phyloP scores from a whole-genome alignment of 2,888 invertebrate species.

The Noctua comes region DNA sequence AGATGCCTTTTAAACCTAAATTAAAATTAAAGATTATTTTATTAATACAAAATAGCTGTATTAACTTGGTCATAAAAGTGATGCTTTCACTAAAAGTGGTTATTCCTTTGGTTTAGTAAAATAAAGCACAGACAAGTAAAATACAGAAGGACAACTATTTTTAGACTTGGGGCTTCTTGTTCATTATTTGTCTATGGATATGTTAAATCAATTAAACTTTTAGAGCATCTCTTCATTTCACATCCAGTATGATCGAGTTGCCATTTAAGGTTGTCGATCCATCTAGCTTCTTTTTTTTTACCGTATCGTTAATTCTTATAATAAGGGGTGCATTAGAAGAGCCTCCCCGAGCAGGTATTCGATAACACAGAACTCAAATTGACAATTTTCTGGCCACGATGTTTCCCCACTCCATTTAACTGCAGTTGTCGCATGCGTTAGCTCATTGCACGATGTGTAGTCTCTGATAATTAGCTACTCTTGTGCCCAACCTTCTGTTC shows the following conservation, averaged over 20 bases:
- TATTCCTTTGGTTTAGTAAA: constrained; percentile 65
- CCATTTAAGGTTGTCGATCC: not conserved
- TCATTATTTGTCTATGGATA: not conserved
- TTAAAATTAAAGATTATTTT: constrained; percentile 18
- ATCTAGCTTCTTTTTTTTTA: not conserved
- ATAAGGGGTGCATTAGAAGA: not conserved
- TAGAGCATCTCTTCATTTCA: too few relatives aligned
- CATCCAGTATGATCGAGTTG: too few relatives aligned
- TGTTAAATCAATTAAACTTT: not conserved
- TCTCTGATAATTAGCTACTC: not conserved
- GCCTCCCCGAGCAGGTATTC: not conserved
- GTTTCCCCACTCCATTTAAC: not conserved
- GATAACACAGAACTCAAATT: not conserved
- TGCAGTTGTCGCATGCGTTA: not conserved
- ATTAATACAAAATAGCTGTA: constrained; percentile 26
- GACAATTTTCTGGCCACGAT: not conserved
- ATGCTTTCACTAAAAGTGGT: constrained; percentile 59
- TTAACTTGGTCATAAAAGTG: constrained; percentile 55
- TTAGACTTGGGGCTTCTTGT: not conserved
- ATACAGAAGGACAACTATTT: constrained; percentile 21
- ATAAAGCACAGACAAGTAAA: constrained; percentile 30
- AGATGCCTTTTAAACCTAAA: constrained; percentile 15
- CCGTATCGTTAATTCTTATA: not conserved
- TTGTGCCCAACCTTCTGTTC: constrained; percentile 26
- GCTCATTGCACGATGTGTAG: not conserved